These are phyloP conservation scores for Paramuricea clavata DNA, from an alignment of 92 coral and sea anemone species.

Conservation along the genomic window DNA sequence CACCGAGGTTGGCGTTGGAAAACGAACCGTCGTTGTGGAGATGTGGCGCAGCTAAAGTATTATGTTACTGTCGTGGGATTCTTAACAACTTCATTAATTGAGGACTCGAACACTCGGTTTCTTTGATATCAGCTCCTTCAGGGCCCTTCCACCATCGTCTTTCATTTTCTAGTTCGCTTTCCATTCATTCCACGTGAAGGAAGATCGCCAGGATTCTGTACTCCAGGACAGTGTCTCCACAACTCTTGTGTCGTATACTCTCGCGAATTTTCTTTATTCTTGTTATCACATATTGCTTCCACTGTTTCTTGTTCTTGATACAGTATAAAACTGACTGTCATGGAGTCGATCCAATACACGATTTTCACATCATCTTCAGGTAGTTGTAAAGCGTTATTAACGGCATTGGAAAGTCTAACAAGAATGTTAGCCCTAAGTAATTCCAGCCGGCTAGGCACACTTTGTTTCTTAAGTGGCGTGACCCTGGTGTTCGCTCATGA, in stretches of 20 bases:
- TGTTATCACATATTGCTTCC: conserved; percentile 32
- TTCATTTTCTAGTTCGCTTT: not conserved
- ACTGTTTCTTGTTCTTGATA: not conserved
- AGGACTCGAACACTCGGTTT: conserved; percentile 37
- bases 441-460: conserved; percentile 13
- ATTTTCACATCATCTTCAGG: not conserved
- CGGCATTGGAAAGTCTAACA: not conserved
- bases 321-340: not conserved
- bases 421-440: conserved; percentile 22
- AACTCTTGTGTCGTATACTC: not conserved
- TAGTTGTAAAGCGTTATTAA: not conserved
- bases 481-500: conserved; percentile 56
- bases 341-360: not conserved
- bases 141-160: conserved; percentile 18
- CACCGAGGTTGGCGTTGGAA: not conserved
- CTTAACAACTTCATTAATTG: conserved; percentile 56
- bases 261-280: not conserved
- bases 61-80: conserved; percentile 43
- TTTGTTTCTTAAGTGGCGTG: conserved; percentile 50
- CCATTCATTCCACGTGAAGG: conserved; percentile 35
- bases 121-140: conserved; percentile 41
- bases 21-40: not conserved
- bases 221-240: not conserved
- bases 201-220: conserved; percentile 24
- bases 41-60: conserved; percentile 48